These are phyloP conservation scores for Drosophila differens DNA, from an alignment of 2,888 invertebrate species.

Conservation along the genomic window DNA sequence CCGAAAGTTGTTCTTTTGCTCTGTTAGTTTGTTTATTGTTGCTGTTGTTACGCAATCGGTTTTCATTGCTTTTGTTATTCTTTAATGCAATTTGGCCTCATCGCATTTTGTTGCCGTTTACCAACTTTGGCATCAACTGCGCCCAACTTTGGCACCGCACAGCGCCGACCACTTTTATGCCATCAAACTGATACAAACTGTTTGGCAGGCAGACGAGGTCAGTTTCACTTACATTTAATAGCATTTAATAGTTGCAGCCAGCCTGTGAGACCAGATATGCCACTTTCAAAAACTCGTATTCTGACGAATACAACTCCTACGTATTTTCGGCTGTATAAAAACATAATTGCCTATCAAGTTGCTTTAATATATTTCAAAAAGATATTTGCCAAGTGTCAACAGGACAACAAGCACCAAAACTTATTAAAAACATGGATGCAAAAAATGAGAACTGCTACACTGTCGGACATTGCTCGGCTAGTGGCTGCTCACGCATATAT, in stretches of 20 bases:
- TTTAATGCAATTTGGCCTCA: constrained; percentile 66
- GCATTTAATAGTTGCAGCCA: neutral
- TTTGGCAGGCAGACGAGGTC: neutral
- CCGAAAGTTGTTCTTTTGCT: constrained; percentile 24
- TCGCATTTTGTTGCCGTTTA: constrained; percentile 21
- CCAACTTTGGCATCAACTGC: constrained; percentile 31
- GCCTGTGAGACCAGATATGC: neutral
- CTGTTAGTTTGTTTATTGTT: constrained; percentile 49
- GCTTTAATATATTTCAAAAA: neutral
- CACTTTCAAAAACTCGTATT: neutral
- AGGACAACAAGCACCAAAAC: neutral
- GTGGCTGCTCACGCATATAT: neutral
- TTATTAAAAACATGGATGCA: no score
- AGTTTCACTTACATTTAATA: constrained; percentile 14
- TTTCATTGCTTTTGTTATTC: constrained; percentile 53
- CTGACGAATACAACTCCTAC: neutral
- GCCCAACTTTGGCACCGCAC: neutral
- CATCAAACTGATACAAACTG: neutral
- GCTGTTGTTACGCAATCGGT: constrained; percentile 30
- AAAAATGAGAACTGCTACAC: no score
- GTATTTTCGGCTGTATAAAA: neutral
- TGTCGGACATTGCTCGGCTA: no score
- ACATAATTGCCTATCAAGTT: neutral
- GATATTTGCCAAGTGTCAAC: neutral
- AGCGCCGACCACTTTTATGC: constrained; percentile 22